These are phyloP conservation scores for Cataglyphis rosenhaueri DNA, from an alignment of 2,888 invertebrate genomes.

Conservation along the genomic window DNA sequence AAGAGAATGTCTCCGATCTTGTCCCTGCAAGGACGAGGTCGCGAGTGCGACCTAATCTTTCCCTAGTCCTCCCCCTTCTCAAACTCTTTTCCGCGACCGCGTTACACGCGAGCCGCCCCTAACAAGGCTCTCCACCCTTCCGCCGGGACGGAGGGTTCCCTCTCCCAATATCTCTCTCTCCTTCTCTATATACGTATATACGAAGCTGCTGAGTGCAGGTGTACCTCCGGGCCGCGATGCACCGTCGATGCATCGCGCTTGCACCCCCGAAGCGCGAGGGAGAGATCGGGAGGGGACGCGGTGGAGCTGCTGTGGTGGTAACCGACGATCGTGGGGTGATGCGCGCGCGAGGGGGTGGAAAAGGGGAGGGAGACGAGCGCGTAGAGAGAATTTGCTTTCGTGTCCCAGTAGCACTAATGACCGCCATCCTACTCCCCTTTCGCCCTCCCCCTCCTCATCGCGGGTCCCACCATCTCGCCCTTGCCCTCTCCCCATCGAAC, in stretches of 20 bases:
- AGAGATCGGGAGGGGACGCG: conserved; percentile 8
- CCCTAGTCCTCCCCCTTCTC: background rate
- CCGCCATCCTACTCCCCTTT: conserved; percentile 74
- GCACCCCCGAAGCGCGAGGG: conserved; percentile 28
- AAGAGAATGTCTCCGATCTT: conserved; percentile 70
- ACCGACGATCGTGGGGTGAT: conserved; percentile 23
- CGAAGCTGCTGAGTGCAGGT: conserved; percentile 64
- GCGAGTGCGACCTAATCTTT: conserved; percentile 69
- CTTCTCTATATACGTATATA: conserved; percentile 35
- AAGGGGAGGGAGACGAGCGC: conserved; percentile 11
- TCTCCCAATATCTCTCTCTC: background rate
- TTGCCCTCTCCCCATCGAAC: conserved; percentile 49
- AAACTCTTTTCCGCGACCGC: background rate
- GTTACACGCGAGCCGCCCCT: conserved; percentile 54
- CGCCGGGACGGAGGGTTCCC: conserved; percentile 24
- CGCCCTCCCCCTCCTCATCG: conserved; percentile 43
- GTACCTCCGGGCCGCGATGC: conserved; percentile 66
- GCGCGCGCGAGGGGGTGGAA: background rate
- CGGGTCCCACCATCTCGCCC: conserved; percentile 64
- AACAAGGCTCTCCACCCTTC: conserved; percentile 43
- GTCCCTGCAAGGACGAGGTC: conserved; percentile 73
- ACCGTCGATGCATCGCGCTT: conserved; percentile 39
- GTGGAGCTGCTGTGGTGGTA: background rate
- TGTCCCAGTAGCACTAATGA: conserved; percentile 84
- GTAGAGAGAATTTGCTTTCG: conserved; percentile 76